Evolutionary conservation across 1,140 invertebrate species (phyloP), one percentile per base, ranked within the genome.

Genomic region (Cydia strobilella): DNA sequence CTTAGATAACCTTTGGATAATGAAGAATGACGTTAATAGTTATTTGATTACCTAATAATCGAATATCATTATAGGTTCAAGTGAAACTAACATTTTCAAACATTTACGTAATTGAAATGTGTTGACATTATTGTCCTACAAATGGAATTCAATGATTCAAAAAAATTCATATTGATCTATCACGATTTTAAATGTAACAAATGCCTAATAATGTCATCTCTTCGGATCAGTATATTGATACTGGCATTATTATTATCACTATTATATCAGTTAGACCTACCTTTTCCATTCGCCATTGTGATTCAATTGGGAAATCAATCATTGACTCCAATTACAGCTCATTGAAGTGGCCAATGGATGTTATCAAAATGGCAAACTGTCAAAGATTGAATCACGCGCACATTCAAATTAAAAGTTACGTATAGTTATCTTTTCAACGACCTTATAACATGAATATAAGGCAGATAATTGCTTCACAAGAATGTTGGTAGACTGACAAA

Each of bases 291-390:
- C 72, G 25, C 48, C 39, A 73, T 73, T 73, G 72, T 25, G 7
- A 13, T 10, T 2, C 10, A 73, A 59, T 73, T 48, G 15, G 25
- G 65, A 69, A 69, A 69, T 69, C 65, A 69, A 39, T 69, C 65
- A 7, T n/a, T 59, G 54, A 59, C 20, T 10, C 6, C 54, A 59
- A 23, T 59, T 59, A 59, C 54, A 59, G 54, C 54, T 12, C n/a
- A 20, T 59, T 59, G 54, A 39, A 69, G 15, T 35, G 65, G 31
- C 65, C 27, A 65, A 31, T 31, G 5, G 48, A 18, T 12, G n/a
- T 31, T 18, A n/a, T 39, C 31, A 42, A 69, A 69, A 69, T 69
- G 65, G 65, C 65, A 18, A 66, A 69, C 27, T 35, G n/a, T 35
- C 25, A 69, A 69, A 39, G 31, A 39, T 69, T 27, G 27, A 69